A percentile compares a stretch with the other conserved stretches of the same genome.
Evolutionary conservation across 2,888 invertebrate genomes (phyloP).

Genomic region (Heliconius charithonia): DNA sequence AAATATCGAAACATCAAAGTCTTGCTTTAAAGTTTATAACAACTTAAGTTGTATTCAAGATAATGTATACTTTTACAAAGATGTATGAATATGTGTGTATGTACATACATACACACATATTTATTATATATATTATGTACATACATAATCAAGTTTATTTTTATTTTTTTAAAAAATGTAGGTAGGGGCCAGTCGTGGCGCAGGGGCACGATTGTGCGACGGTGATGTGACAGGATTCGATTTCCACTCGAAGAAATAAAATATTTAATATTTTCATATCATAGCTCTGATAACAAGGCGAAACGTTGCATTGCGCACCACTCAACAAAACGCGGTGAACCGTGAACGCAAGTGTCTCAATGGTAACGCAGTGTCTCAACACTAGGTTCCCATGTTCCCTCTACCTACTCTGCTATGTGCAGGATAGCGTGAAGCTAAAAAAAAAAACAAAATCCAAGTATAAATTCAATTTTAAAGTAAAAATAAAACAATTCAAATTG

Average conservation of each 20-base stretch:
- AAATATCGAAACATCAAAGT: background rate
- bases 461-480: background rate
- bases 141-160: background rate
- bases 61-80: background rate
- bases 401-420: background rate
- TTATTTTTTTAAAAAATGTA: background rate
- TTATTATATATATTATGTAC: background rate
- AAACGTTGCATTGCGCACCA: background rate
- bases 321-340: background rate
- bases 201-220: background rate
- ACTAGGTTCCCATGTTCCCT: background rate
- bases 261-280: background rate
- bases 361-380: background rate
- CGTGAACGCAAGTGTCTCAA: background rate
- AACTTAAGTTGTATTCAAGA: background rate
- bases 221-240: background rate
- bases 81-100: background rate
- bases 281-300: background rate
- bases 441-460: background rate
- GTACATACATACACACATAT: background rate
- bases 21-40: background rate
- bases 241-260: background rate
- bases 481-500: background rate
- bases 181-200: background rate
- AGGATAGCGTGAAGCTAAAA: background rate